These are phyloP conservation scores for Alentia gelatinosa DNA, from an alignment of 2,888 invertebrate genomes.

Conservation along the genomic window DNA sequence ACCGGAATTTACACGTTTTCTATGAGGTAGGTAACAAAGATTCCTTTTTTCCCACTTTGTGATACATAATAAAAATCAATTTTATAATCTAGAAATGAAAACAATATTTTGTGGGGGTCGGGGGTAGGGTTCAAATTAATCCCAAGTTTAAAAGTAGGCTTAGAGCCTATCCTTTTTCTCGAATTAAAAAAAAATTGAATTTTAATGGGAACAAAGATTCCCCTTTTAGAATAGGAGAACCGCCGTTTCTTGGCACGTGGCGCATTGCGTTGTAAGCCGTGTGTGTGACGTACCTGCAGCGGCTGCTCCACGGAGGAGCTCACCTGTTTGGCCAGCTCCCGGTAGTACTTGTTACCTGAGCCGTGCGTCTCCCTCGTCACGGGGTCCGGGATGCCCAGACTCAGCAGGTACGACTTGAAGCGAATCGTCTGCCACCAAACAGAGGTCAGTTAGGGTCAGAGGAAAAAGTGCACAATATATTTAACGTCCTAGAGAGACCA, in stretches of 20 bases:
- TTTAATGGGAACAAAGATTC: not conserved
- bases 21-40: no score
- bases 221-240: not conserved
- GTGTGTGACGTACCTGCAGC: slow-evolving; percentile 87
- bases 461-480: no score
- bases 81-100: no score
- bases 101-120: no score
- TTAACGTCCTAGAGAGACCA: no score
- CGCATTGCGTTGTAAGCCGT: not conserved
- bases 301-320: slow-evolving; percentile 90
- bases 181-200: not conserved
- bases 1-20: no score
- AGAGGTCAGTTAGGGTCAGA: no score
- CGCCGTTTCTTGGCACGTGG: not conserved
- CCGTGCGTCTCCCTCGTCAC: slow-evolving; percentile 95
- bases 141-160: no score
- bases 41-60: no score
- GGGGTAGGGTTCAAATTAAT: no score
- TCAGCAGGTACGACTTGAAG: slow-evolving; percentile 97
- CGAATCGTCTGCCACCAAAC: slow-evolving; percentile 87
- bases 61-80: no score
- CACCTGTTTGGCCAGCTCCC: slow-evolving; percentile 91
- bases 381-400: slow-evolving; percentile 98
- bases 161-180: no score
- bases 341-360: slow-evolving; percentile 90